phyloP scores from a whole-genome alignment of 2,797 vertebrate species.

The Pelochelys cantorii region DNA sequence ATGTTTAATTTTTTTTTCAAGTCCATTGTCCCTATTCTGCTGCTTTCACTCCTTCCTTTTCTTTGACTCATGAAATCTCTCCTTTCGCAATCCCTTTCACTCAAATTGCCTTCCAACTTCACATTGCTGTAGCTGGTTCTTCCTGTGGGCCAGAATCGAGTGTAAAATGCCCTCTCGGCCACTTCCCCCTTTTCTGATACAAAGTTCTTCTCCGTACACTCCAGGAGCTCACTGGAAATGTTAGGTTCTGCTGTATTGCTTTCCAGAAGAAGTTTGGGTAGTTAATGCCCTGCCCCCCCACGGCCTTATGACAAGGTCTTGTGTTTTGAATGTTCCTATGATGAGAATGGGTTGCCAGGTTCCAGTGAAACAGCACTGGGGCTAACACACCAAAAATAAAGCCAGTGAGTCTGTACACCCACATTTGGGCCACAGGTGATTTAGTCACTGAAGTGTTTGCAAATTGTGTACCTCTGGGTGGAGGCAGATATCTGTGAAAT shows the following conservation, averaged over 20 bases:
- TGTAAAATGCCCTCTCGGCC: neutral
- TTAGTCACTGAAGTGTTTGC: rapidly evolving
- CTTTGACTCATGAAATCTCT: neutral
- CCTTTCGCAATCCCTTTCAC: neutral
- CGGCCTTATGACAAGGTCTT: neutral
- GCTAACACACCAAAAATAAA: rapidly evolving
- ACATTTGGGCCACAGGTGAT: neutral
- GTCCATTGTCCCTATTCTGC: neutral
- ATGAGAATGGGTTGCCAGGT: neutral
- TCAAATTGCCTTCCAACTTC: neutral
- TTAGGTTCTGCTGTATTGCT: neutral
- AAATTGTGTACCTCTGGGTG: neutral
- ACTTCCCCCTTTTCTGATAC: neutral
- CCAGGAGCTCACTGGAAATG: neutral
- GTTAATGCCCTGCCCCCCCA: too few species aligned
- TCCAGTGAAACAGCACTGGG: rapidly evolving
- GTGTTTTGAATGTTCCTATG: neutral
- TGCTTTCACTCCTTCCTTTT: neutral
- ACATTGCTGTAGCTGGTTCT: neutral
- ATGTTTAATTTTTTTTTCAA: neutral
- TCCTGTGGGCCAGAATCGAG: neutral
- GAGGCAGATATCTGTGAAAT: rapidly evolving
- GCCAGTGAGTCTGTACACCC: neutral
- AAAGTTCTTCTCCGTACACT: neutral
- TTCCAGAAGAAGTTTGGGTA: neutral